phyloP scores from a whole-genome alignment of 1,140 invertebrate genomes.

The Cheumatopsyche charites region DNA sequence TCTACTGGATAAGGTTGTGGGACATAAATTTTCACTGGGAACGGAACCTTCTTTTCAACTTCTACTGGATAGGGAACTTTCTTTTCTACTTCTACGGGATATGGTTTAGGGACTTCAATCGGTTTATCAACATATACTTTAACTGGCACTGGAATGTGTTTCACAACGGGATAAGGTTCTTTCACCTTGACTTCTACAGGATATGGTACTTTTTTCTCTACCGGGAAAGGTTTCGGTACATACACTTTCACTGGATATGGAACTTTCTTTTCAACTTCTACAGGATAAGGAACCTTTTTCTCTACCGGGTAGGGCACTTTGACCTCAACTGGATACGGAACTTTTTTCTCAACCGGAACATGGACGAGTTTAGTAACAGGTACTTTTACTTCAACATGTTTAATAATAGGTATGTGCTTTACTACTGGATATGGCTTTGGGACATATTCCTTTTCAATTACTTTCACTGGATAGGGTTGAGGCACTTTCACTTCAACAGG shows the following conservation, averaged over 20 bases:
- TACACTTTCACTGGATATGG: conserved; percentile 58
- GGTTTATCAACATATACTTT: conserved; percentile 61
- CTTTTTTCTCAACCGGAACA: conserved; percentile 63
- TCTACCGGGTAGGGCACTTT: conserved; percentile 61
- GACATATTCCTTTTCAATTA: conserved; percentile 60
- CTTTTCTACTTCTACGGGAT: conserved; percentile 62
- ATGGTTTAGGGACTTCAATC: conserved; percentile 58
- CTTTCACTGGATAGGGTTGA: conserved; percentile 60
- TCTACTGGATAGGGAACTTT: conserved; percentile 62
- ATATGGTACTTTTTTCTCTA: conserved; percentile 62
- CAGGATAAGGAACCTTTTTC: conserved; percentile 58
- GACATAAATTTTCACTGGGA: conserved; percentile 57
- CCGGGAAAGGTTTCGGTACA: conserved; percentile 65
- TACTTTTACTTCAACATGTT: conserved; percentile 61
- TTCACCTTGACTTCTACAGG: conserved; percentile 62
- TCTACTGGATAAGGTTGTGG: conserved; percentile 54
- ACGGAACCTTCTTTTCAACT: conserved; percentile 60
- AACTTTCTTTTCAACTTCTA: conserved; percentile 61
- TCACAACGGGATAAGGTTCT: conserved; percentile 64
- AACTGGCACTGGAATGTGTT: conserved; percentile 58
- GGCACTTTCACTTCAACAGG: conserved; percentile 67
- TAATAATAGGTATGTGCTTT: conserved; percentile 60
- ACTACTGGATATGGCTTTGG: conserved; percentile 66
- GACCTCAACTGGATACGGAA: conserved; percentile 59
- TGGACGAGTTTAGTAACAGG: conserved; percentile 58